These are phyloP conservation scores for Zootoca vivipara DNA, from an alignment of 2,113 vertebrate genomes.

Conservation along the genomic window DNA sequence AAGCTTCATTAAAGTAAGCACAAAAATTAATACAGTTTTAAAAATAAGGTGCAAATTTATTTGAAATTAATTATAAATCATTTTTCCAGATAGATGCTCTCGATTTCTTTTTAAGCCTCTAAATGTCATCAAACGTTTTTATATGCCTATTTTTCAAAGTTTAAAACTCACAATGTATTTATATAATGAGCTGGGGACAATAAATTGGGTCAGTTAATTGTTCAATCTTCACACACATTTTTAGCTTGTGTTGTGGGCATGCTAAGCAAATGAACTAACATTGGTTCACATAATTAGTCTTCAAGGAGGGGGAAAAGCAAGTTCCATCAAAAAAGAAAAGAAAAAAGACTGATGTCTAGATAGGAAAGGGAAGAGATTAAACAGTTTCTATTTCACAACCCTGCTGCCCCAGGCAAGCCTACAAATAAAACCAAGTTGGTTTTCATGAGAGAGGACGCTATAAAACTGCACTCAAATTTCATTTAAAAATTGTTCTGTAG, in stretches of 20 bases:
- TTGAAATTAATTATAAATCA: not conserved
- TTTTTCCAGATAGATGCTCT: not conserved
- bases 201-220: not conserved
- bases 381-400: conserved; percentile 48
- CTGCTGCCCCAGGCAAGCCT: conserved; percentile 21
- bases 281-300: not conserved
- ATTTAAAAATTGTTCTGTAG: not conserved
- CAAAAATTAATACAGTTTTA: not conserved
- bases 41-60: not conserved
- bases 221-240: not conserved
- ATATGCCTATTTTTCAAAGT: not conserved
- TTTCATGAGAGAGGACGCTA: conserved; percentile 47
- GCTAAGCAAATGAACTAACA: not conserved
- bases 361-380: conserved; percentile 43
- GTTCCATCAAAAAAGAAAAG: not conserved
- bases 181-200: too few species aligned
- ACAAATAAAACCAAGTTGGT: conserved; percentile 44
- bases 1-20: too few species aligned
- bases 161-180: not conserved
- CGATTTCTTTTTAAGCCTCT: not conserved
- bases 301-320: not conserved
- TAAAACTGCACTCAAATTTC: conserved; percentile 55
- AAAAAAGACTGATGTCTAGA: not conserved
- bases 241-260: not conserved
- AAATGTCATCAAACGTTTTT: not conserved